Base-by-base conservation (phyloP, 2,888 invertebrate genomes). In the Ectropis crepuscularia region DNA sequence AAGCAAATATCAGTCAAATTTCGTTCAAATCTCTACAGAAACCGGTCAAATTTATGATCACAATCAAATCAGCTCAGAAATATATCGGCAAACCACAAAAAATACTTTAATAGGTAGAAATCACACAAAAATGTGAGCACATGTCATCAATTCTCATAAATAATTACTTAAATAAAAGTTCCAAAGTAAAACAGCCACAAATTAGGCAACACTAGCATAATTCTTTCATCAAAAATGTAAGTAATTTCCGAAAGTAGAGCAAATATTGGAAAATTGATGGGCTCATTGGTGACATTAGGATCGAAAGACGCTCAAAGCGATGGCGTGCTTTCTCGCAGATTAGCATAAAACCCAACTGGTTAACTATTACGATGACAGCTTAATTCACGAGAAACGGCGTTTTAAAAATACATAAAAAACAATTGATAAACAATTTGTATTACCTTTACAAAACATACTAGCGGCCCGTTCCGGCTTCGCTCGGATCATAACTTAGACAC, bases 291-390 rank as follows among this genome's bases (percentile, higher is more conserved):
- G 72, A 76, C 74, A 80, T 78, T 74, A 77, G 53, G 61, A 66
- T 70, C 69, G 66, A 68, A 72, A 72, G 70, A 69, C 63, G 65
- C 63, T 72, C 63, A 42, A 48, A 58, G 67, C 63, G 81, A 81
- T 88, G 84, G 87, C 89, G 88, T 90, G 88, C 82, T 83, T 80
- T 80, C 79, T 76, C 78, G 74, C 79, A 75, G 81, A 87, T 88
- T 89, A 88, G 85, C 89, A 89, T 90, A 88, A 88, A 88, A 83
- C 86, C 83, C 83, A 83, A 84, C 85, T 85, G 82, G 79, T 84
- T 81, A 81, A 82, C 81, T 83, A 83, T 80, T 83, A 77, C 74
- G 71, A 58, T 68, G 62, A 57, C 48, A 70, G 71, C 60, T 57
- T 69, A 83, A 82, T 75, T 57, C 53, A 76, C 42, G 64, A 71